Evolutionary conservation across 1,140 invertebrate genomes (phyloP).

Genomic region (Macrocentrus cingulum): DNA sequence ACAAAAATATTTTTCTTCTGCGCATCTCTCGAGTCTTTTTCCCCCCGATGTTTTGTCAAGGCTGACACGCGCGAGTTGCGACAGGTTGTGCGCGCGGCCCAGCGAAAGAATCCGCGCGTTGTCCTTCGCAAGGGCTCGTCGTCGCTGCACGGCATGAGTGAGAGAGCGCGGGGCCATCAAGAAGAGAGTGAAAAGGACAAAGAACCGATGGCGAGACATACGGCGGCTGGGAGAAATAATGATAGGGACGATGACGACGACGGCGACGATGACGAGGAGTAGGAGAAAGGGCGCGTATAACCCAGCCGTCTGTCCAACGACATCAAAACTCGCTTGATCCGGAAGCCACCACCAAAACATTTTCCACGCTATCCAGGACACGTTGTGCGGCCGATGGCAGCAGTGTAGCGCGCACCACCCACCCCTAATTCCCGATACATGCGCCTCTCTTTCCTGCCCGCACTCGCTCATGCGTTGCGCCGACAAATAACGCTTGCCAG

Average conservation of each 20-base stretch:
- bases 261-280: no score
- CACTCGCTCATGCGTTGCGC: constrained; percentile 5
- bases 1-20: neutral
- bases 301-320: constrained; percentile 35
- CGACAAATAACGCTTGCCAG: constrained; percentile 13
- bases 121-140: constrained; percentile 37
- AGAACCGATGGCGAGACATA: constrained; percentile 28
- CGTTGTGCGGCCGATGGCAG: neutral
- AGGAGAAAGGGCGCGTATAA: no score
- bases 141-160: no score
- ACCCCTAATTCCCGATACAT: no score
- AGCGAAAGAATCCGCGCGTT: constrained; percentile 44
- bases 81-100: constrained; percentile 51
- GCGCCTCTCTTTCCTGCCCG: constrained; percentile 16
- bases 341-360: constrained; percentile 46
- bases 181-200: no score
- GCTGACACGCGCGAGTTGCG: constrained; percentile 30
- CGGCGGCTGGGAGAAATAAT: constrained; percentile 52
- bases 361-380: constrained; percentile 40
- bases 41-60: constrained; percentile 42
- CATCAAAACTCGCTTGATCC: constrained; percentile 44
- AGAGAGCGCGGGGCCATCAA: no score
- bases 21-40: constrained; percentile 26
- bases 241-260: constrained; percentile 36
- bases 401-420: constrained; percentile 14